A percentile compares a stretch with the other conserved stretches of the same genome.
phyloP scores from a whole-genome alignment of 1,140 invertebrate genomes.

The Lepidurus couesii region DNA sequence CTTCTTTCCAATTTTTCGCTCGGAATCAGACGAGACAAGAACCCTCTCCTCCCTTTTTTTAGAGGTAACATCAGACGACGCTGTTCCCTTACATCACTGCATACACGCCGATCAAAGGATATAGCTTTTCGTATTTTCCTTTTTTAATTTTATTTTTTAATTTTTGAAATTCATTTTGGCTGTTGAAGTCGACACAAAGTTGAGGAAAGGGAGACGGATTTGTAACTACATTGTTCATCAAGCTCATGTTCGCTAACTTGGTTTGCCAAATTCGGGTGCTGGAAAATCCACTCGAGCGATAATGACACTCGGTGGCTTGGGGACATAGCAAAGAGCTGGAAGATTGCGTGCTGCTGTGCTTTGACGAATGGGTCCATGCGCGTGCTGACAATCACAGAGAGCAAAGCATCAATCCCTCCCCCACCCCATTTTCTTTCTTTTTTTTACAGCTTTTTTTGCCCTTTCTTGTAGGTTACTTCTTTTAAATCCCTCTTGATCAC shows the following conservation, averaged over 20 bases:
- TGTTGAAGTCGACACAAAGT: not conserved
- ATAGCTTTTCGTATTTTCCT: not conserved
- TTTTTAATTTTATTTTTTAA: not conserved
- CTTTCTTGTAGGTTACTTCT: not conserved
- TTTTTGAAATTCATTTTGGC: not conserved
- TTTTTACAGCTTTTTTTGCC: not conserved
- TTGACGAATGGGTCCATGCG: not conserved
- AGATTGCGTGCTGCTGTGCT: not conserved
- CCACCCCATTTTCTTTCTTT: not conserved
- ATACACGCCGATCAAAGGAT: not conserved
- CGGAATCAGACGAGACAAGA: not conserved
- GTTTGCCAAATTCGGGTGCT: not conserved
- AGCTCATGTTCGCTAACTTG: not conserved
- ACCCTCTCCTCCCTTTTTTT: not conserved
- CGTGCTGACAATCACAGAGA: conserved; percentile 17
- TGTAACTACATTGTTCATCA: conserved; percentile 6
- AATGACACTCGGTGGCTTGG: conserved; percentile 13
- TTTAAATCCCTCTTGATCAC: conserved; percentile 3
- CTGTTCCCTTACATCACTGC: no score
- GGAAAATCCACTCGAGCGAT: conserved; percentile 2
- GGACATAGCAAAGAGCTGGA: not conserved
- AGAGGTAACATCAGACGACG: not conserved
- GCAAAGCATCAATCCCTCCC: conserved; percentile 14
- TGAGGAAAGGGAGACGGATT: not conserved
- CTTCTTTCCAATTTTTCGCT: conserved; percentile 8